Percentiles rank a stretch among this genome's conserved stretches.
phyloP scores from a whole-genome alignment of 2,113 vertebrate species.

The Actinemys pallida region DNA sequence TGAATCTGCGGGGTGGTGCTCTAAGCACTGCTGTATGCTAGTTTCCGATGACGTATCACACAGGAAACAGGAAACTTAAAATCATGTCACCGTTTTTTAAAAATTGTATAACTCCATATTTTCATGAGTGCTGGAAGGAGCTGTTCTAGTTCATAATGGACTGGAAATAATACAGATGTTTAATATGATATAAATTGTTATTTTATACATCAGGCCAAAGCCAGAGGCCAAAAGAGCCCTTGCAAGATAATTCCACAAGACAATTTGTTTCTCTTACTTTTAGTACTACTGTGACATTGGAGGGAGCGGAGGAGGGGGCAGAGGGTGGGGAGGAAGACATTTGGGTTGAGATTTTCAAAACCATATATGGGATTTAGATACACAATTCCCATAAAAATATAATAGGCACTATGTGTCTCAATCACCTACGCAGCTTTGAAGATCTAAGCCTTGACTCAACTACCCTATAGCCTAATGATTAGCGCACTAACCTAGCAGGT shows the following conservation, averaged over 20 bases:
- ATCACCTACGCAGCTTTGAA: not conserved
- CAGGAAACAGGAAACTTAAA: not conserved
- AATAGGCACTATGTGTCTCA: not conserved
- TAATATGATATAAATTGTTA: not conserved
- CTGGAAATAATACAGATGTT: not conserved
- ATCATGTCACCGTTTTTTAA: not conserved
- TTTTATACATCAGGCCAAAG: not conserved
- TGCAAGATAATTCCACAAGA: not conserved
- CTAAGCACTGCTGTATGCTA: not conserved
- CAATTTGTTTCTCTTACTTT: not conserved
- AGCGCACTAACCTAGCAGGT: not conserved
- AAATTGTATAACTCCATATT: not conserved
- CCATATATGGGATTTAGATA: not conserved
- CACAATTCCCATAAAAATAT: not conserved
- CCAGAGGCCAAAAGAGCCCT: not conserved
- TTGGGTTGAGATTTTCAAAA: not conserved
- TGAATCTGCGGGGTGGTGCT: not conserved
- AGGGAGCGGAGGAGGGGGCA: not conserved
- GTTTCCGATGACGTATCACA: not conserved
- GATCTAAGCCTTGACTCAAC: not conserved
- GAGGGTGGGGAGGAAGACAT: not conserved
- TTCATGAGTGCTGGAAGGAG: not conserved
- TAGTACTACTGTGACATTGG: not conserved
- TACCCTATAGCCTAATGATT: not conserved
- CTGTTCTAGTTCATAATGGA: not conserved